Percentiles rank a stretch among this genome's conserved stretches.
These are phyloP conservation scores for Montipora sp. DNA, from an alignment of 64 coral and sea anemone species.

Conservation along the genomic window DNA sequence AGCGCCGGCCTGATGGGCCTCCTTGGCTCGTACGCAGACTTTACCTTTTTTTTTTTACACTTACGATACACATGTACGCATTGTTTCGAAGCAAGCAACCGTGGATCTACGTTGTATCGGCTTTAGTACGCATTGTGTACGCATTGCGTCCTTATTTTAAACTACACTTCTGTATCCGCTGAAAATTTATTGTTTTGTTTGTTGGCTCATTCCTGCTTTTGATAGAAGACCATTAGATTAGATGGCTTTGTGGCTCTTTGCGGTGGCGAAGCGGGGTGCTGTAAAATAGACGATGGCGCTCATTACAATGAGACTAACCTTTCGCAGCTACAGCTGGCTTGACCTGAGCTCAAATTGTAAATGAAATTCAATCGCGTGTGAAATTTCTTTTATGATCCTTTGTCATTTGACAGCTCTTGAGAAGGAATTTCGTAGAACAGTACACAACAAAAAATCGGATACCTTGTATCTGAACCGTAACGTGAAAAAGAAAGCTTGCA, in stretches of 20 bases:
- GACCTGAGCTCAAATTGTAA: too few species aligned
- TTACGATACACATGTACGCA: too few species aligned
- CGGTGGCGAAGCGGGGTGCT: background rate
- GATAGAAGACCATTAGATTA: too few species aligned
- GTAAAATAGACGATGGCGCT: background rate
- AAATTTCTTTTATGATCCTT: background rate
- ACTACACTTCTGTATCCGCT: background rate
- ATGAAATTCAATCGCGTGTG: background rate
- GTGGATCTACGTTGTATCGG: too few species aligned
- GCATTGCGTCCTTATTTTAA: background rate
- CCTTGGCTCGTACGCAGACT: too few species aligned
- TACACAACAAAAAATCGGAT: background rate
- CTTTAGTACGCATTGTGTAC: background rate
- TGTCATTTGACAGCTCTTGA: background rate
- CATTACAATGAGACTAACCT: background rate
- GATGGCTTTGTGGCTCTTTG: background rate
- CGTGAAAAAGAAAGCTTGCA: too few species aligned
- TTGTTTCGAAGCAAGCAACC: background rate
- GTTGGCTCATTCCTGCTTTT: background rate
- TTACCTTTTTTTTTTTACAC: too few species aligned
- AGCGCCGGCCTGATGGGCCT: too few species aligned
- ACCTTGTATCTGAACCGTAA: too few species aligned
- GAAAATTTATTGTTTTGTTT: slow-evolving; percentile 19
- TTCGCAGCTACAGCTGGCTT: background rate
- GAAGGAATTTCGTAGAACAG: background rate